Base-by-base conservation (phyloP, 2,888 invertebrate genomes). In the Aelia acuminata region DNA sequence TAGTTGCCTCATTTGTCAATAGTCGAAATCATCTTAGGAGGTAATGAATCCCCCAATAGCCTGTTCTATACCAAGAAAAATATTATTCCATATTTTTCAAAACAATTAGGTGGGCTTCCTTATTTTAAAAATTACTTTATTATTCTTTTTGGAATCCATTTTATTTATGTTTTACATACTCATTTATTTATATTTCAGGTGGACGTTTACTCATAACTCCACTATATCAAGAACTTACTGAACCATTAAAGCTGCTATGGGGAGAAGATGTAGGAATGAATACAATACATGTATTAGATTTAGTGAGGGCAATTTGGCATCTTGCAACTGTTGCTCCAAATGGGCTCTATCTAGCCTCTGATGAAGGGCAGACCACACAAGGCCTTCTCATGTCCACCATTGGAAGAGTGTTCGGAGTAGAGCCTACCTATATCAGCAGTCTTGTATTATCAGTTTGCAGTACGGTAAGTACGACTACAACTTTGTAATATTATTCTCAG, bases 231-330 rank as follows among this genome's bases (percentile, higher is more conserved):
- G 95, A 97, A 91, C 93, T 98, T 49, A 95, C 95, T 57, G 97
- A 98, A 93, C 96, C 96, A 90, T 97, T 98, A 97, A 97, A 97
- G 92, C 93, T 98, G 53, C 93, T 98, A 39, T 98, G 98, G 98
- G 96, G 96, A 70, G 95, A 95, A 20, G 95, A 96, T 89, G 94
- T 98, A 90, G 95, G 95, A 91, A 94, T 97, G 93, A 97, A 98
- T 93, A 98, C 98, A 0, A 95, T 98, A 43, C 97, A 98, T 92
- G 97, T 97, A 0, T 92, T 93, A 35, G 98, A 98, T 93, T 94
- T 97, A n/a, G 96, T 95, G 91, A 94, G 95, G 88, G 98, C 97
- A 0, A 94, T 96, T 89, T 97, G 97, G 96, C 94, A 95, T 90
- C 93, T 98, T 39, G 94, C 94, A 75, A 85, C 84, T 86, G 87